A percentile compares a stretch with the other conserved stretches of the same genome.
These are phyloP conservation scores for Geopemphigus sp. DNA, from an alignment of 1,140 invertebrate species.

Conservation along the genomic window DNA sequence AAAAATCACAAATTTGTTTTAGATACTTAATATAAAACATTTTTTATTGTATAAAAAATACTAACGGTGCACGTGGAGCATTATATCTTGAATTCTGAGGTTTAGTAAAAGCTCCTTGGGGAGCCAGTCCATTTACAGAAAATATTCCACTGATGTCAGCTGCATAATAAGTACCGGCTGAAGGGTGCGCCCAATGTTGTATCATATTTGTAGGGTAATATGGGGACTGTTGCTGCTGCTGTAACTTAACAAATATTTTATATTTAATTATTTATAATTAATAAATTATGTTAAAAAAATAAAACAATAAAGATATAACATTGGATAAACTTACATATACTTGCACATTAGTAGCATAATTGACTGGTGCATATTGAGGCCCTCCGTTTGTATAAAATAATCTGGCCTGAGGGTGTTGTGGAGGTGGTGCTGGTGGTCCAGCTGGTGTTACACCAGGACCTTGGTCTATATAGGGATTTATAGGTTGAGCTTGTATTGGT, in stretches of 20 bases:
- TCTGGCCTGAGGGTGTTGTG: slow-evolving; percentile 59
- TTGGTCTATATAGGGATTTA: slow-evolving; percentile 51
- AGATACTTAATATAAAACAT: no score
- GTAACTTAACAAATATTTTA: slow-evolving; percentile 49
- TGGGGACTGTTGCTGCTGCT: slow-evolving; percentile 59
- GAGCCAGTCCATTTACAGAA: slow-evolving; percentile 71
- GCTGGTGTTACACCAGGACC: slow-evolving; percentile 49
- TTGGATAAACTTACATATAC: slow-evolving; percentile 64
- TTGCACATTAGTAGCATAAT: slow-evolving; percentile 65
- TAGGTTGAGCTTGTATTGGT: slow-evolving; percentile 53
- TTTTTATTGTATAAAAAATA: not conserved
- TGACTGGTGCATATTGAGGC: slow-evolving; percentile 59
- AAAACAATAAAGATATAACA: not conserved
- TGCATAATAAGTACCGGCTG: slow-evolving; percentile 63
- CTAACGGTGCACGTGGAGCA: slow-evolving; percentile 31
- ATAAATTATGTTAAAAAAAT: no score
- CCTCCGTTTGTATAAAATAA: slow-evolving; percentile 66
- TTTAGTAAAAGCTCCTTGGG: slow-evolving; percentile 62
- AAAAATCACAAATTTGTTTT: not conserved
- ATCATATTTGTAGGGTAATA: slow-evolving; percentile 61
- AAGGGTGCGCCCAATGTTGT: slow-evolving; percentile 61
- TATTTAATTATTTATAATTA: not conserved
- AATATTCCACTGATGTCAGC: slow-evolving; percentile 68
- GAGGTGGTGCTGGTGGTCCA: slow-evolving; percentile 55
- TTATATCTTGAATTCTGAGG: slow-evolving; percentile 51